Conservation (phyloP, 2,113 vertebrate genomes). For the Capreolus pygargus region DNA sequence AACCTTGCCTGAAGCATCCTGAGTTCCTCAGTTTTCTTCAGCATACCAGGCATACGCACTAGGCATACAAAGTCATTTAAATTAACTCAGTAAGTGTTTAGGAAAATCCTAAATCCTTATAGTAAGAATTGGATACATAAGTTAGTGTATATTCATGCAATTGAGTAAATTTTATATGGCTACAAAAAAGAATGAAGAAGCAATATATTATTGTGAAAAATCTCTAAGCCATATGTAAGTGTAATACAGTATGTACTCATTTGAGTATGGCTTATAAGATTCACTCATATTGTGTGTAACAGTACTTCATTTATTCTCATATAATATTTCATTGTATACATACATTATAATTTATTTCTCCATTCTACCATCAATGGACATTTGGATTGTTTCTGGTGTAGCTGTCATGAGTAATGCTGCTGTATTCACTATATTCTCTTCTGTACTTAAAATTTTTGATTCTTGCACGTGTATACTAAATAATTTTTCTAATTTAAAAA, state of each 20-base stretch:
- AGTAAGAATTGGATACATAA: not conserved
- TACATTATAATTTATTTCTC: not conserved
- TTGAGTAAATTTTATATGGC: not conserved
- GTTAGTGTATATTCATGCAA: not conserved
- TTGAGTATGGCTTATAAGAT: not conserved
- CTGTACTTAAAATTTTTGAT: not conserved
- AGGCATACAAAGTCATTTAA: not conserved
- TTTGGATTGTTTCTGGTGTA: not conserved
- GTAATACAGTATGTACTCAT: not conserved
- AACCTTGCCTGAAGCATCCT: not conserved
- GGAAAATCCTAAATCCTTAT: not conserved
- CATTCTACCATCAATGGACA: not conserved
- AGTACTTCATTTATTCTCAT: not conserved
- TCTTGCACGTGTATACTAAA: not conserved
- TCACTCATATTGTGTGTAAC: not conserved
- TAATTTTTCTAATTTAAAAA: not conserved
- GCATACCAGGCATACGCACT: not conserved
- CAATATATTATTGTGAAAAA: not conserved
- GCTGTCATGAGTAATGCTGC: not conserved
- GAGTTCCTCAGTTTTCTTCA: not conserved
- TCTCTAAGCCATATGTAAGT: not conserved
- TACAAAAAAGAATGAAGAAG: not conserved
- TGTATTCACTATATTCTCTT: not conserved
- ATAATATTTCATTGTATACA: not conserved
- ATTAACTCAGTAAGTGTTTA: not conserved